Evolutionary conservation across 2,797 vertebrate genomes (phyloP), one percentile per base, ranked within the genome.

Genomic region (Liparis tanakae): DNA sequence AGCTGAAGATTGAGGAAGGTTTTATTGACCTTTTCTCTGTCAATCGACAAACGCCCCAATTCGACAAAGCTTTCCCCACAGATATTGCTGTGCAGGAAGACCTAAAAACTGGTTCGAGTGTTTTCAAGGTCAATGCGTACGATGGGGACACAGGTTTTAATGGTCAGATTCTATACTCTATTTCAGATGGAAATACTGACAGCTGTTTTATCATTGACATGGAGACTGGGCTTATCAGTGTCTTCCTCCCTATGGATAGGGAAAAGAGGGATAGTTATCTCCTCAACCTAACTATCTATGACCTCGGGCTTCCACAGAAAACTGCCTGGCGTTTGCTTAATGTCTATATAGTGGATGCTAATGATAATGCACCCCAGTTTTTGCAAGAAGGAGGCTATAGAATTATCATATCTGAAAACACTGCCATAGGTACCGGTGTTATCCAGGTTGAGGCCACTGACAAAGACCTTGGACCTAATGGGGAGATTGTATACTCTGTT

Each of bases 131-230:
- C 72, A 96, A 95, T 87, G 96, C 97, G 7, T 96, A 94, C 0
- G 98, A 99, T 88, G 93, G 95, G 0, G 98, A 99, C 85, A 96
- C 97, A 10, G 98, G 98, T 72, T 99, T 99, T 90, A 98, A 99
- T 60, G 98, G 98, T 70, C 97, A 96, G 88, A 93, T 99, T 64
- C 85, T 99, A 6, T 97, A 96, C 54, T 93, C 96, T 20, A 97
- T 99, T 91, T 94, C 97, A 18, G 95, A 95, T 79, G 98, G 98
- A 78, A 99, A 99, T 83, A 92, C 85, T 3, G 97, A 99, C 78
- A 97, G 94, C 80, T 98, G 97, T 88, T 99, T 99, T 79, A 95
- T 85, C 48, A 96, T 99, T 61, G 94, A 97, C 78, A 93, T 96
- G 93, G 95, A 97, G 56, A 96, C 91, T 0, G 98, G 98, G 1